Base-by-base conservation (phyloP, 2,113 vertebrate species). In the Paracanthobrama guichenoti region DNA sequence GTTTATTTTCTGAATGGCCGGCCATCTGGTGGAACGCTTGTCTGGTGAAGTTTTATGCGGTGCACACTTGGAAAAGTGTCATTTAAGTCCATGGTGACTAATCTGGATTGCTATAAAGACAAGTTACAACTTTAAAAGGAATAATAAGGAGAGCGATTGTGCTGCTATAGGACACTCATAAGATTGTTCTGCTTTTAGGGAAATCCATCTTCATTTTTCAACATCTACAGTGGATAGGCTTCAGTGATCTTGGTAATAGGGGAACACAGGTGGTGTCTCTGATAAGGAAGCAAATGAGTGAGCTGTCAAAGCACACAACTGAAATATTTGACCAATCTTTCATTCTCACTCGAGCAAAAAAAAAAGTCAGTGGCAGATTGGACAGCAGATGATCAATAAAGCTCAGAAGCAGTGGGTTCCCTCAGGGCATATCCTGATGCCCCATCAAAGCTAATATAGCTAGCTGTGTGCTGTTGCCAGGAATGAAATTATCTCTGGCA, bases 371-470 rank as follows among this genome's bases (percentile, higher is more conserved):
- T 14, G 18, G 62, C 62, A 81, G 79, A 81, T 81, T 81, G 79
- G 62, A 67, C 6, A 7, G 62, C 79, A 81, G 79, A 81, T 81
- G 79, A 81, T 81, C 79, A 81, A 81, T 81, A 81, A 81, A 81
- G 62, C 42, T 50, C 42, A 31, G 42, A 81, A 67, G 44, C 62
- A 53, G 26, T 31, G 24, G 26, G 42, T 81, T 81, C 26, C 44
- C 62, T 31, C 2, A 28, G 60, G 79, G 42, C 62, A 67, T 35
- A 81, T 81, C 24, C 44, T 53, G 79, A 81, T 79, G 77, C n/a
- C 4, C 77, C 77, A 62, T 62, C 77, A 62, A 81, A 66, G 62
- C 62, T 81, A 62, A 79, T 46, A 79, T 18, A 62, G 77, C 44
- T 62, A 81, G 26, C 44, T 50, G 62, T 81, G 62, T 81, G 60